Base-by-base conservation (phyloP, 2,113 vertebrate genomes). In the Stegastes partitus region DNA sequence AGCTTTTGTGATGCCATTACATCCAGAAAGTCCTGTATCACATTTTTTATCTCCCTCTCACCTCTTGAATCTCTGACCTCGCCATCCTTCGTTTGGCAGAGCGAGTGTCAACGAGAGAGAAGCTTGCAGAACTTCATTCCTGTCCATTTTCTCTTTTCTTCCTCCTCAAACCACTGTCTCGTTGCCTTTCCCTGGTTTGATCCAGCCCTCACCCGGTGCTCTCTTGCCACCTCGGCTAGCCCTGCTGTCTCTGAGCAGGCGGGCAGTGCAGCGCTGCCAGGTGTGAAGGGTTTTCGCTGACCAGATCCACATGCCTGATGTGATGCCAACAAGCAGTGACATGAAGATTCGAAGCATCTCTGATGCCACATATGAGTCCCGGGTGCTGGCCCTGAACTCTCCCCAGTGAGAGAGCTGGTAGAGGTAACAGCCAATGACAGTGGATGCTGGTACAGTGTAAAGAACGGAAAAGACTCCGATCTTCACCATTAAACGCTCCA, bases 281-380 rank as follows among this genome's bases (percentile, higher is more conserved):
- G 98, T 98, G 93, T 99, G 97, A 45, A 99, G 95, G 11, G 98
- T 99, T 88, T 99, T 99, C 63, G 98, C 98, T 1, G 98, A 99
- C 98, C 98, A 99, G 90, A 99, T 98, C 98, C 98, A 99, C 98
- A 99, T 99, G 80, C 98, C 97, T 2, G 98, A 99, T 0, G 98
- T 99, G 91, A 99, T 99, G 82, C 98, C 98, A 75, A 99, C 98
- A 10, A 99, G 93, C 82, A 99, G 93, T 26, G 97, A 98, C 98
- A 99, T 99, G 85, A 99, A 99, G 79, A 99, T 99, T 81, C 97
- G 97, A 15, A 99, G 95, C 98, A 99, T 99, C 89, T 99, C 98
- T 19, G 98, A 97, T 0, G 97, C 97, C 91, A 97, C 96, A 23
- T 98, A 98, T 18, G 98, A 97, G 91, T 98, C 96, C 28, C 95